A percentile compares a stretch with the other conserved stretches of the same genome.
phyloP scores from a whole-genome alignment of 92 coral and sea anemone genomes.

The Montipora capitata region DNA sequence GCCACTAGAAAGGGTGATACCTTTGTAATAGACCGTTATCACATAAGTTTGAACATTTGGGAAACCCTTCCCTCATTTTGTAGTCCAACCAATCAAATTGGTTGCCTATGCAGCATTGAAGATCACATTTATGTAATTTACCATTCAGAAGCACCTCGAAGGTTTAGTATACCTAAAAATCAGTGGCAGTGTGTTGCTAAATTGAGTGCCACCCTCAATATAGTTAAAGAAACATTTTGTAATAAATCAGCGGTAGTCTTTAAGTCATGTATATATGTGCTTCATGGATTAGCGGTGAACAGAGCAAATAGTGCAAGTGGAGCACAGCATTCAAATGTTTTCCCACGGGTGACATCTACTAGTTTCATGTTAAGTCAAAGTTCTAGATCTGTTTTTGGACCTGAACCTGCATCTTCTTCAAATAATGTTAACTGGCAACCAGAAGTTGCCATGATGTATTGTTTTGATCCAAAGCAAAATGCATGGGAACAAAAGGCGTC shows the following conservation, averaged over 20 bases:
- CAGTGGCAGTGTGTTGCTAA: conserved; percentile 19
- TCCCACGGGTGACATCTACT: too few species aligned
- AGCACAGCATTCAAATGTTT: too few species aligned
- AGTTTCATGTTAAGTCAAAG: too few species aligned
- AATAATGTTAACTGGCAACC: too few species aligned
- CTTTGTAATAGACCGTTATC: background rate
- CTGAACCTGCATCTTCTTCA: too few species aligned
- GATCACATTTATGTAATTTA: background rate
- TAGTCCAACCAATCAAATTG: background rate
- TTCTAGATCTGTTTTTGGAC: too few species aligned
- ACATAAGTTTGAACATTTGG: background rate
- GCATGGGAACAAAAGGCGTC: conserved; percentile 16
- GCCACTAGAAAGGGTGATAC: background rate
- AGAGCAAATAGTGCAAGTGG: background rate
- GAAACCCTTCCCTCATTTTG: background rate
- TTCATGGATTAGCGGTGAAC: background rate
- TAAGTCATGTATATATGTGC: background rate
- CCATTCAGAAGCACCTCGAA: background rate
- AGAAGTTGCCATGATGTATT: background rate
- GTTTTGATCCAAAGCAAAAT: conserved; percentile 35
- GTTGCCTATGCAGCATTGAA: background rate
- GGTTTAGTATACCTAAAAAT: conserved; percentile 8
- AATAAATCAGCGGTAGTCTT: conserved; percentile 2
- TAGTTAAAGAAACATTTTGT: background rate
- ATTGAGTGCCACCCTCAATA: background rate